Evolutionary conservation across 1,140 invertebrate species (phyloP), one percentile per base, ranked within the genome.

Genomic region (Bombus huntii): DNA sequence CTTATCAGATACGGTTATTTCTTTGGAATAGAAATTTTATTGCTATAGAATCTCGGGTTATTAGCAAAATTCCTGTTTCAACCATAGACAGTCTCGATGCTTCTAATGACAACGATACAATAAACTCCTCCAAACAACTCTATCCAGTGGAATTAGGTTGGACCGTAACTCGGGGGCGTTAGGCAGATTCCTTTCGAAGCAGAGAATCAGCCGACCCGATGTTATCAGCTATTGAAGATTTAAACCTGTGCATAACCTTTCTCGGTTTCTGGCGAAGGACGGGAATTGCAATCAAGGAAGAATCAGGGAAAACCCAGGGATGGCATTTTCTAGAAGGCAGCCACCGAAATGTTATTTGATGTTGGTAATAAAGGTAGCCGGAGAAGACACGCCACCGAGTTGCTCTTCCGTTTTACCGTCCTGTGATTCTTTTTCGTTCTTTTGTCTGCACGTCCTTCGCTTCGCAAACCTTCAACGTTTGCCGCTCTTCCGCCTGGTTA

Each of bases 361-460:
- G 42, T 42, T 39, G 37, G 62, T 37, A 89, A 85, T 79, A 68
- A 90, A 85, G 25, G 62, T 39, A 25, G 8, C 25, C 72, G 73
- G 18, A 73, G 39, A 59, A 71, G 68, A 42, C 22, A 53, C 34
- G 25, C 15, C 72, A 42, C 66, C 53, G n/a, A 57, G 13, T n/a
- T 53, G 47, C 18, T 5, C 18, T 47, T 80, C 37, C n/a, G 34
- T 79, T 82, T 62, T 39, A 74, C 31, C n/a, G 28, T 57, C 18
- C 15, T 57, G 39, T 76, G 57, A 80, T 76, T 79, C 18, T 28
- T 28, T 59, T 59, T 59, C 57, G 9, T 76, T 65, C 47, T 3
- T 22, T 65, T 12, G 31, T n/a, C 12, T 39, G 13, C 4, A 0
- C 1, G 53, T 57, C 39, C 47, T 66, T 74, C 47, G 73, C 28